These are phyloP conservation scores for Neomorphus geoffroyi DNA, from an alignment of 2,797 vertebrate species.

Conservation along the genomic window DNA sequence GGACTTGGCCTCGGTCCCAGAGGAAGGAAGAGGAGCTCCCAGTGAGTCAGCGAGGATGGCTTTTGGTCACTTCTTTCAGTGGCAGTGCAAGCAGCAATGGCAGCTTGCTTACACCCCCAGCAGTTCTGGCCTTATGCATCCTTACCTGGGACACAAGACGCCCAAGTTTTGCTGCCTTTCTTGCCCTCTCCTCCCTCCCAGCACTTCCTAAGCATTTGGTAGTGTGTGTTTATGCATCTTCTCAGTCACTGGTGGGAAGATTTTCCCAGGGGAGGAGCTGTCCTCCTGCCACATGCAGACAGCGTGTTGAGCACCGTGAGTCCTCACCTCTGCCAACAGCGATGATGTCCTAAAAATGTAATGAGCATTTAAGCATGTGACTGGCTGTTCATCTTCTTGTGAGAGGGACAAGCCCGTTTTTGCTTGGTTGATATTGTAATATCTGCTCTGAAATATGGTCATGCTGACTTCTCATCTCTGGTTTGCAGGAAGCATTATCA, in stretches of 20 bases:
- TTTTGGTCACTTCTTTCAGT: fast-evolving
- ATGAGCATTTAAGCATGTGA: not conserved
- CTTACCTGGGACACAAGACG: not conserved
- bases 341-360: not conserved
- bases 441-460: not conserved
- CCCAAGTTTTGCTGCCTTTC: fast-evolving
- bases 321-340: not conserved
- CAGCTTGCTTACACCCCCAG: not conserved
- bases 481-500: conserved; percentile 84
- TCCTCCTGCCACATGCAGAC: not conserved
- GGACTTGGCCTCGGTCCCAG: not conserved
- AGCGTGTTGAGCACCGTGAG: fast-evolving
- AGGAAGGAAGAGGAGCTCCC: not conserved
- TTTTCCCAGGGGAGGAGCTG: not conserved
- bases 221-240: not conserved
- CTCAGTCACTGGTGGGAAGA: not conserved
- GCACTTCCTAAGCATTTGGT: not conserved
- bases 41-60: not conserved
- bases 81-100: not conserved
- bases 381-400: fast-evolving
- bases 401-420: not conserved
- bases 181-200: not conserved
- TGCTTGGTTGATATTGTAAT: fast-evolving
- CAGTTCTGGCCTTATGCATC: not conserved
- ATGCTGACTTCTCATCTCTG: not conserved